Percentiles rank a stretch among this genome's conserved stretches.
Conservation (phyloP, 2,888 invertebrate genomes). For the Deilephila porcellus region DNA sequence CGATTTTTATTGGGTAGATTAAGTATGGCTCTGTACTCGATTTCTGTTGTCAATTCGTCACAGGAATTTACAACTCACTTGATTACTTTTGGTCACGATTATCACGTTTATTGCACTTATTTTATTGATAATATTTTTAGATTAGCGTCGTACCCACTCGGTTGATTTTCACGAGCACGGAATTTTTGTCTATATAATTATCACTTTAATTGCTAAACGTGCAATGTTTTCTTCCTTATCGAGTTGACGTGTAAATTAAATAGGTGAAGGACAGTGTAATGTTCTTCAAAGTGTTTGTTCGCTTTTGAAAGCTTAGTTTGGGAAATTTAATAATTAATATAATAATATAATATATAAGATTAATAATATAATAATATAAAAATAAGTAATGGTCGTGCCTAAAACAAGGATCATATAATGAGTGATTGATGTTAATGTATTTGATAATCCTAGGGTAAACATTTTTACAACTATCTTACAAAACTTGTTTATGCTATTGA, state of each 20-base stretch:
- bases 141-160: not conserved
- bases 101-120: not conserved
- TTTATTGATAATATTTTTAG: not conserved
- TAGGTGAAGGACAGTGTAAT: slow-evolving; percentile 46
- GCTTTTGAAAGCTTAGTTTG: not conserved
- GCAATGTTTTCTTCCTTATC: slow-evolving; percentile 47
- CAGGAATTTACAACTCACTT: not conserved
- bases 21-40: not conserved
- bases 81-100: not conserved
- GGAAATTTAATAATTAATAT: no score
- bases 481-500: no score
- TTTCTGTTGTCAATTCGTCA: not conserved
- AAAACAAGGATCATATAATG: no score
- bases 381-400: no score
- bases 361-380: no score
- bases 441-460: no score
- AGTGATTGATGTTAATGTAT: no score
- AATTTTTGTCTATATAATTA: slow-evolving; percentile 12
- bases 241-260: slow-evolving; percentile 39
- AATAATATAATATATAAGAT: no score
- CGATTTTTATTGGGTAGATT: not conserved
- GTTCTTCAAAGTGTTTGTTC: not conserved
- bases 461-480: no score
- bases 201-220: slow-evolving; percentile 39
- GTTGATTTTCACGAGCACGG: not conserved